These are phyloP conservation scores for Dipodomys merriami DNA, from an alignment of 2,113 vertebrate genomes.

Conservation along the genomic window DNA sequence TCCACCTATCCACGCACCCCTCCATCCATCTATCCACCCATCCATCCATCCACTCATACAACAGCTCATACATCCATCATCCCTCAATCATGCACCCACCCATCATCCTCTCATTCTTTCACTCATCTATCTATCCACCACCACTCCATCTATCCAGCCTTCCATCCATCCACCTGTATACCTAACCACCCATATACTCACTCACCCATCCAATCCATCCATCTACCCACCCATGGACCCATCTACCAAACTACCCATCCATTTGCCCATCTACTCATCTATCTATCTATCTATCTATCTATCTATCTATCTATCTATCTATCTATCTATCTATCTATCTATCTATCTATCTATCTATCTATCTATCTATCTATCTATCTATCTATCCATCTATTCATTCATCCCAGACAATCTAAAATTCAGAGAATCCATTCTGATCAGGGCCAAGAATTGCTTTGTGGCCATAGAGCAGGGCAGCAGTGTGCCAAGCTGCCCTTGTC, in stretches of 20 bases:
- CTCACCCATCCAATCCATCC: neutral
- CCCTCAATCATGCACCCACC: no score
- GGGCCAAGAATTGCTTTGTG: neutral
- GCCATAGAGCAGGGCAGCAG: rapidly evolving
- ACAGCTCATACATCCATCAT: no score
- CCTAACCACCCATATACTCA: neutral
- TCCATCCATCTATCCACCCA: neutral
- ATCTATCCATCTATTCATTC: neutral
- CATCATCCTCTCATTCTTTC: no score
- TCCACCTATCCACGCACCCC: neutral
- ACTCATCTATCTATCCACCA: neutral
- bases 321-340: neutral
- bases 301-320: neutral
- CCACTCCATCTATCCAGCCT: neutral
- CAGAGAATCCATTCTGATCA: neutral
- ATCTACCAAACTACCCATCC: neutral
- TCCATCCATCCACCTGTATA: neutral
- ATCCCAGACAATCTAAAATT: neutral
- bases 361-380: neutral
- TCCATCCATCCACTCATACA: no score
- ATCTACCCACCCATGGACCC: neutral
- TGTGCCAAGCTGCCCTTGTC: rapidly evolving
- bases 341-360: neutral
- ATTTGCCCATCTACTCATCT: no score
- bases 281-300: neutral